phyloP scores from a whole-genome alignment of 2,113 vertebrate genomes.

The Haemorhous mexicanus region DNA sequence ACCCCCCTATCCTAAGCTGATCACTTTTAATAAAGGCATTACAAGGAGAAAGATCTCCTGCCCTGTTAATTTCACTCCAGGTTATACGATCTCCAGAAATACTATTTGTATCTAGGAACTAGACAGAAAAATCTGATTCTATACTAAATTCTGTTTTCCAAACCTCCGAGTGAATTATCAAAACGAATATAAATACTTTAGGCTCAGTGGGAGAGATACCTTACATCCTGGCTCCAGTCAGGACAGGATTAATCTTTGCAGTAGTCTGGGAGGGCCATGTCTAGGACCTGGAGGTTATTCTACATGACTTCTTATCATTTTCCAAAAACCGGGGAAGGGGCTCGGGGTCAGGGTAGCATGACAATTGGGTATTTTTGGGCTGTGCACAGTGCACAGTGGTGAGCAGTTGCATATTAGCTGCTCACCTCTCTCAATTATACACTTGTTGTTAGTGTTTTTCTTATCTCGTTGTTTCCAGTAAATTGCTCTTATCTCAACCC shows the following conservation, averaged over 20 bases:
- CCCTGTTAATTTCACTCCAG: neutral
- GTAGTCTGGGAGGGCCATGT: neutral
- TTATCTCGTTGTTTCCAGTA: neutral
- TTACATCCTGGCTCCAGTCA: neutral
- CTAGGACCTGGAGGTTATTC: neutral
- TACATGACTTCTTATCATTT: neutral
- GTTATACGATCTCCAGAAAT: neutral
- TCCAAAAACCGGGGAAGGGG: neutral
- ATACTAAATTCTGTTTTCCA: neutral
- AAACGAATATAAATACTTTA: neutral
- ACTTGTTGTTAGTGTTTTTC: neutral
- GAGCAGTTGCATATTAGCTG: neutral
- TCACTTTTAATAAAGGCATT: too few species aligned
- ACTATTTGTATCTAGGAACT: neutral
- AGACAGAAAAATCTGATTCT: neutral
- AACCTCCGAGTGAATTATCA: neutral
- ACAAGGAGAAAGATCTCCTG: too few species aligned
- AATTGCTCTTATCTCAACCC: neutral
- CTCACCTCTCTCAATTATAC: neutral
- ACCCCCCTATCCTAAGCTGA: too few species aligned
- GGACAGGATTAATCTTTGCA: neutral
- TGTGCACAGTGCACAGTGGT: neutral
- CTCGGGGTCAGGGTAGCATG: fast-evolving
- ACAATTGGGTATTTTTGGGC: neutral
- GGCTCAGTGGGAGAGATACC: neutral